Percentiles rank a stretch among this genome's conserved stretches.
phyloP scores from a whole-genome alignment of 2,113 vertebrate genomes.

The Oreochromis spilurus region DNA sequence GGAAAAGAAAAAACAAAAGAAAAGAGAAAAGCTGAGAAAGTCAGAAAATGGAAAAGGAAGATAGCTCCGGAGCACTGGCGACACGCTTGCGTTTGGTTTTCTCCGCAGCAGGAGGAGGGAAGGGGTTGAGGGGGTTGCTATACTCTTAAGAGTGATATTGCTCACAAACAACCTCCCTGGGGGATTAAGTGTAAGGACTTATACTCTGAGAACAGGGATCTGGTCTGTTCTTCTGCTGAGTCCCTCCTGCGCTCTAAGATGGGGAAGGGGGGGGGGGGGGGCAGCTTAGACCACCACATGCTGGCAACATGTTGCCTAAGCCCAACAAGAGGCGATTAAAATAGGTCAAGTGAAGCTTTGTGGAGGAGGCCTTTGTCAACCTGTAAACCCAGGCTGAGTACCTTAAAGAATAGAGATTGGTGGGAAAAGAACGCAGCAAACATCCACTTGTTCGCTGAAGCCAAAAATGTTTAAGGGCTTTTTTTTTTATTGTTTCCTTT shows the following conservation, averaged over 20 bases:
- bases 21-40: not conserved
- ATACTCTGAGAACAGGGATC: constrained; percentile 39
- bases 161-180: constrained; percentile 58
- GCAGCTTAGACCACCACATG: constrained; percentile 57
- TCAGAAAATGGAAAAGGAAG: not conserved
- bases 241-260: constrained; percentile 45
- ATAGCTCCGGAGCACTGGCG: not conserved
- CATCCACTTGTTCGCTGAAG: not conserved
- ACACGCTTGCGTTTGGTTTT: constrained; percentile 14
- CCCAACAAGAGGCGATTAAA: constrained; percentile 61
- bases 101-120: not conserved
- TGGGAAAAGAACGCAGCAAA: constrained; percentile 41
- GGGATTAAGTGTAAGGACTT: constrained; percentile 63
- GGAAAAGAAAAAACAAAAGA: not conserved
- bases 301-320: constrained; percentile 28
- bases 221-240: constrained; percentile 38
- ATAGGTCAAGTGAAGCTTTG: constrained; percentile 70
- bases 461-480: not conserved
- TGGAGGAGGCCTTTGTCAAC: constrained; percentile 47
- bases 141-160: constrained; percentile 37
- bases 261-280: no score
- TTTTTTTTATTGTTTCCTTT: not conserved
- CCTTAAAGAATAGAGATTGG: constrained; percentile 27
- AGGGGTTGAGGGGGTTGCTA: not conserved
- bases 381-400: constrained; percentile 42